Conservation (phyloP, 2,888 invertebrate species). For the Heliconius aoede region DNA sequence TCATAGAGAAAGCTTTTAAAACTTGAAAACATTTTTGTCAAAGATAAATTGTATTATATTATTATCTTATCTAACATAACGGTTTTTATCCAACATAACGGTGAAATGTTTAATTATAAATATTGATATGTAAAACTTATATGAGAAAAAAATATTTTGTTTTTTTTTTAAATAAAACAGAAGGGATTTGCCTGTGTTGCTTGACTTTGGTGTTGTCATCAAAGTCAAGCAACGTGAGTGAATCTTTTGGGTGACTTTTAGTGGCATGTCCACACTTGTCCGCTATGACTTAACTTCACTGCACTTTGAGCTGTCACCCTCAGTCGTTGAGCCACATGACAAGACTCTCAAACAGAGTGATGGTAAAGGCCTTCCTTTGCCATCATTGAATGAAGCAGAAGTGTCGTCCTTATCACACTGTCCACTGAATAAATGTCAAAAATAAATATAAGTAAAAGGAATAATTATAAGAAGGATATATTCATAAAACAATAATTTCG, state of each 20-base stretch:
- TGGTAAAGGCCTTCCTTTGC: conserved; percentile 2
- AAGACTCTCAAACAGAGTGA: neutral
- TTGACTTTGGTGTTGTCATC: neutral
- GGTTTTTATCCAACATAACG: neutral
- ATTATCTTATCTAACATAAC: too few species aligned
- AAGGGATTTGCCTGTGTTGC: too few species aligned
- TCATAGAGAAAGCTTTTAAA: conserved; percentile 7
- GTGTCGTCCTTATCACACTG: too few species aligned
- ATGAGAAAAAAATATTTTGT: too few species aligned
- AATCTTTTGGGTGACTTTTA: neutral
- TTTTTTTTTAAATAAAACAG: too few species aligned
- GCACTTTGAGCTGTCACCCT: neutral
- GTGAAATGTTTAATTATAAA: neutral
- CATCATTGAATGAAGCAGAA: neutral
- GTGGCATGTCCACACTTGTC: neutral
- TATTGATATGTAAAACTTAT: too few species aligned
- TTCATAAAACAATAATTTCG: too few species aligned
- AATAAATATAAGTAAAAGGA: too few species aligned
- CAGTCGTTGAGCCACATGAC: conserved; percentile 6
- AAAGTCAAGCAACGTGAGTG: neutral
- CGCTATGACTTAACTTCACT: neutral
- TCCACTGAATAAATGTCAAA: too few species aligned
- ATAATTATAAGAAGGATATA: too few species aligned
- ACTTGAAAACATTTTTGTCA: neutral
- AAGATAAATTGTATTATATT: neutral